phyloP scores from a whole-genome alignment of 2,113 vertebrate species.

The Brachyhypopomus occidentalis region DNA sequence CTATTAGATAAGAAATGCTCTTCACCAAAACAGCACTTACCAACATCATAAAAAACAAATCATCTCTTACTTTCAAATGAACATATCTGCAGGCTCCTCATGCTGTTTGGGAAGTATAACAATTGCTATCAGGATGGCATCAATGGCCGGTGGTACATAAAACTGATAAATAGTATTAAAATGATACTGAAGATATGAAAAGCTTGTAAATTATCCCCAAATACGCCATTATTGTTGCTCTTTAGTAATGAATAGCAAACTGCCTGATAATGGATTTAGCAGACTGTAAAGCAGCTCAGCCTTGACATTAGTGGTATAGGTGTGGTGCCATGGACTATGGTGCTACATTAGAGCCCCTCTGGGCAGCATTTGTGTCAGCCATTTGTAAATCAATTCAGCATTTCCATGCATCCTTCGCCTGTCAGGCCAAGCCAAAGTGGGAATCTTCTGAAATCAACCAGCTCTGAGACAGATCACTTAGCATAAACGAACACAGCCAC shows the following conservation, averaged over 20 bases:
- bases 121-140: not conserved
- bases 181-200: not conserved
- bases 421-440: conserved; percentile 8
- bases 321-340: conserved; percentile 26
- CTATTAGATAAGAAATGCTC: too few relatives aligned
- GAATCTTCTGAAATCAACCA: not conserved
- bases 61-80: not conserved
- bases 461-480: not conserved
- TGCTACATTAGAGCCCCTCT: conserved; percentile 42
- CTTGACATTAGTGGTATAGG: conserved; percentile 39
- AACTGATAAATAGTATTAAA: not conserved
- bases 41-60: not conserved
- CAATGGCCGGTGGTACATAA: not conserved
- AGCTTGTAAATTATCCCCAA: conserved; percentile 9
- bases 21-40: too few relatives aligned
- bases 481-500: not conserved
- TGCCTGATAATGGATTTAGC: conserved; percentile 16
- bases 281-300: conserved; percentile 23
- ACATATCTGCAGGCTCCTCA: not conserved
- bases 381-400: conserved; percentile 57
- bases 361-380: conserved; percentile 48
- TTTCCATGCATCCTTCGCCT: conserved; percentile 44
- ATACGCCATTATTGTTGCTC: not conserved
- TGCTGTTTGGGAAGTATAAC: not conserved
- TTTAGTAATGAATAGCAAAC: conserved; percentile 11